Evolutionary conservation across 1,140 invertebrate species (phyloP), one percentile per base, ranked within the genome.

Genomic region (Macrobrachium rosenbergii): DNA sequence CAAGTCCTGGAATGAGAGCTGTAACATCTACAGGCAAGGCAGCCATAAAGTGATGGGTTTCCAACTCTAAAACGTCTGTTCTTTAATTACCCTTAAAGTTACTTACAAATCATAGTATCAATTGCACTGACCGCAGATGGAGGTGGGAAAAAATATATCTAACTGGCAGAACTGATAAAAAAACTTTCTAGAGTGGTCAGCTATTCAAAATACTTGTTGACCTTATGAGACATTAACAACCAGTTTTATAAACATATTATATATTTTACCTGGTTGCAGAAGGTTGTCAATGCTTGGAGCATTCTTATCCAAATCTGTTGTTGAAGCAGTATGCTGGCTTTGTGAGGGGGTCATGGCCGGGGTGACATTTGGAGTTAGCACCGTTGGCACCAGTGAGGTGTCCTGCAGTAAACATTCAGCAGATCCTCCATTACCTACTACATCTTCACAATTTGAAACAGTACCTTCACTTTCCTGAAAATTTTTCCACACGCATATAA

Each of bases 401-500:
- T 88, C 88, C 63, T 88, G 88, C 58, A 89, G 45, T 14, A 89
- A 83, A 63, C 88, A 89, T 80, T 89, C 88, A 59, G 88, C 88
- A 69, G 83, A 86, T 19, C 88, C 88, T 77, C 83, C 79, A 28
- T 82, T 83, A 19, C 83, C 88, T 58, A 73, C 83, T n/a, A 78
- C 64, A 43, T 77, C 52, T 10, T 75, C 83, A 85, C 83, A 85
- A 43, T 59, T 59, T n/a, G 83, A 85, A 16, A 73, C 75, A 52
- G 14, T 78, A 87, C 64, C 81, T 62, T 81, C 84, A 87, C 58
- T 73, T 75, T 87, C 78, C 84, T 87, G 17, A 75, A 52, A 23
- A n/a, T 52, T 52, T 52, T n/a, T n/a, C n/a, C n/a, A n/a, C n/a
- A n/a, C n/a, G n/a, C 52, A 52, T 5, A 77, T 2, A 21, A 76